Evolutionary conservation across 1,140 invertebrate genomes (phyloP), one percentile per base, ranked within the genome.

Genomic region (Apocrypta bakeri): DNA sequence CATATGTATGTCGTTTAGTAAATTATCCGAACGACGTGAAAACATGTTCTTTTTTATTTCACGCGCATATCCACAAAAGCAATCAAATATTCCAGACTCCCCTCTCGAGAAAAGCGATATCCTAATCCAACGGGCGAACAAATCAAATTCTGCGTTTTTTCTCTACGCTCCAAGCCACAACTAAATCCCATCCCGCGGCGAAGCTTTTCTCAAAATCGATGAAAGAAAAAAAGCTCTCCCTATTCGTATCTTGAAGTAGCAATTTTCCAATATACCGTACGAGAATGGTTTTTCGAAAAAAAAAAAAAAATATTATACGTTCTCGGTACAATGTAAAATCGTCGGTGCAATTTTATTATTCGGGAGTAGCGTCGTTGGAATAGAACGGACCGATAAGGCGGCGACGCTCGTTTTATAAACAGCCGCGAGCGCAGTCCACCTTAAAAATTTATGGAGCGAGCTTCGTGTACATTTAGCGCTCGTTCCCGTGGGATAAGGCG

Each of bases 401-500:
- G n/a, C 71, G 71, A 42, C 37, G n/a, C 33, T 11, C 27, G 31
- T 27, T 75, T 56, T 31, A 75, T 29, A 48, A 75, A 48, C 24
- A 61, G 24, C 40, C 1, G 14, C 3, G 17, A 14, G 17, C 1
- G 17, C 21, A 4, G 25, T 48, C 42, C 7, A 61, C 73, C 42
- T 75, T 75, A 75, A 73, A 75, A 75, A 56, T 75, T 75, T 75
- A 75, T 75, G 25, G 27, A 61, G 73, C 27, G 37, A 8, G 42
- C n/a, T 72, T 8, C 25, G 11, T 31, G 42, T 75, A 42, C 37
- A 31, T 61, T 75, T 75, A 75, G 48, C n/a, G 42, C 17, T 6
- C 21, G 48, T 3, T n/a, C 21, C 48, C 6, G n/a, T 21, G 48
- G 17, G 48, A 56, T n/a, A 56, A 1, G 21, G 48, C 21, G 3